Evolutionary conservation across 2,797 vertebrate genomes (phyloP), one percentile per base, ranked within the genome.

Genomic region (Notolabrus celidotus): DNA sequence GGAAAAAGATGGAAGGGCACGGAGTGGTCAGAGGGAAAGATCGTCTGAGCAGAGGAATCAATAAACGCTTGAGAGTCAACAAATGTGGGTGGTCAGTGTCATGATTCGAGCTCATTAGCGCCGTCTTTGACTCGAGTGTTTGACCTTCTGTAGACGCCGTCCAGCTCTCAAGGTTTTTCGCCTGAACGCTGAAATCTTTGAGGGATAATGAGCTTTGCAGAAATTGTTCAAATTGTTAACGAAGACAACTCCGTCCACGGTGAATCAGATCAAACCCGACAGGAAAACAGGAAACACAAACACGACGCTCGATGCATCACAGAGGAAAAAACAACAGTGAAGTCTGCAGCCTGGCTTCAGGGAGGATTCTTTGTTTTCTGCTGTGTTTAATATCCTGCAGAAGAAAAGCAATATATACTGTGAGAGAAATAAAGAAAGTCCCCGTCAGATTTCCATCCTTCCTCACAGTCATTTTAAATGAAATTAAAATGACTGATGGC

Each of bases 401-500:
- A 69, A 31, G 46, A 76, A 72, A 78, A 68, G 59, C 71, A 79
- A 82, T 70, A 72, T 53, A 56, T 45, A 16, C 43, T 46, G 50
- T 53, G 71, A 58, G 39, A 80, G 39, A 60, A 63, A 85, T 8
- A 45, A 16, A 7, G 70, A 67, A 76, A 19, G 56, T 69, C 62
- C 59, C 63, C 12, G 19, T 74, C 71, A 61, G 74, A 69, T 72
- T 84, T 74, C 56, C 54, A 58, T 82, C 67, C 53, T 49, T 66
- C 63, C 79, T 78, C 71, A 71, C 70, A 84, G 88, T 89, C 88
- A 77, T 90, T 92, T 82, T 58, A 79, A 91, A 91, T 87, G 11
- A 58, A 89, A 88, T 92, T 83, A 73, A 76, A 89, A 87, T 90
- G 88, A 90, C 84, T 76, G 76, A 86, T 86, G 76, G 71, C 67